Base-by-base conservation (phyloP, 2,797 vertebrate genomes). In the Pogoniulus pusillus region DNA sequence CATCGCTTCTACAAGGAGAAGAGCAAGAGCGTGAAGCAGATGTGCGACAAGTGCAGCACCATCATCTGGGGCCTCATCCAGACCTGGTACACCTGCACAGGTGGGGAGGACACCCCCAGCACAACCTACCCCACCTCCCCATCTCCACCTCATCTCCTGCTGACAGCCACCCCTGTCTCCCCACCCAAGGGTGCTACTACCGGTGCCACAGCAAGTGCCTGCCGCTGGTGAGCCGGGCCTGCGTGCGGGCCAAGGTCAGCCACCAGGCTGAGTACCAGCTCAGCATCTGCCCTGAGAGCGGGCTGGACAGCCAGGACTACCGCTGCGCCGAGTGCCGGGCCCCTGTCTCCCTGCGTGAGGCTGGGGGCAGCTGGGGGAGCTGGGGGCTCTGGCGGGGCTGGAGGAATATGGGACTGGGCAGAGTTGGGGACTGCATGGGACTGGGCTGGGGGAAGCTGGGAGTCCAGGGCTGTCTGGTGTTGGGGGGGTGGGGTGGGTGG, bases 61-160 rank as follows among this genome's bases (percentile, higher is more conserved):
- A 98, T 99, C 92, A 99, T 99, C 95, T 99, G 99, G 99, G 99
- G 99, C 34, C 98, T 99, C 62, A 98, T 99, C 89, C 99, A 99
- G 97, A 99, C 99, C 62, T 99, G 99, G 99, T 99, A 99, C 87
- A 99, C 98, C 54, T 99, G 99, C 95, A 99, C 99, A 98, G 99
- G 99, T 99, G 89, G 96, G 92, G n/a, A 17, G 7, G 39, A 57
- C 53, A 65, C 37, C 6, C 8, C 22, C 64, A 49, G 26, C 10
- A 13, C 9, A 3, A 26, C 7, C 13, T 8, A 3, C 12, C 5
- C 3, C 16, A 9, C 10, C 4, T 7, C 18, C 11, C 1, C 1
- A 0, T 13, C 27, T 32, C 22, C 1, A 41, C 13, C 16, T 14
- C 5, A 1, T 29, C 30, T 27, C 41, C 0, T 2, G 0, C 78